Evolutionary conservation across 2,888 invertebrate species (phyloP), one percentile per base, ranked within the genome.

Genomic region (Microchrysa polita): DNA sequence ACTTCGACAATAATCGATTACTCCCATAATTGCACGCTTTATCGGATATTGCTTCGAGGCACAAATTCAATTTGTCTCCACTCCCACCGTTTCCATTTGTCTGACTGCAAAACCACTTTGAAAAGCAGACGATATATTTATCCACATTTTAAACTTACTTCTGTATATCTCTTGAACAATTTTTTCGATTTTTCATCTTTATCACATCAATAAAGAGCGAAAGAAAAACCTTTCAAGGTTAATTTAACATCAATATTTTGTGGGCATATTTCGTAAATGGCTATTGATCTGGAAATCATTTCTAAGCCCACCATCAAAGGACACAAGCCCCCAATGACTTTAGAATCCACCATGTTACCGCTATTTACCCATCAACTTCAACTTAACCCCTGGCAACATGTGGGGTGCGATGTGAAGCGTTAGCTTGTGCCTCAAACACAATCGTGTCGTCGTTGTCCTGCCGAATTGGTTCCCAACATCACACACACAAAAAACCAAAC

Each of bases 221-320:
- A 20, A 22, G 48, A 67, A 55, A 34, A 69, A 40, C 69, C 57
- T 69, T 69, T 69, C 57, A 69, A 69, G 57, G 69, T 57, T 69
- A 69, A 69, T 69, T 69, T 57, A 69, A 55, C 40, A 55, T 69
- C 57, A 57, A 69, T 57, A 55, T 69, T 69, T 69, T 55, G 53
- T 52, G 53, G 69, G 69, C 69, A 69, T 55, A 55, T 69, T 69
- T 69, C 57, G 40, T 55, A 69, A 55, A 69, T 69, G 22, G 69
- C 55, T 69, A 69, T 69, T 69, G 69, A 69, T 69, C 69, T 55
- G 55, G 69, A 69, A 69, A 69, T 23, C 34, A 69, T 55, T 55
- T 57, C 55, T 55, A 69, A 69, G 65, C 48, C 65, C 2, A 44
- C 48, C 44, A 65, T 65, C 65, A 65, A 65, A 65, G 65, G 20